Conservation (phyloP, 2,113 vertebrate genomes). For the Beaufortia kweichowensis region DNA sequence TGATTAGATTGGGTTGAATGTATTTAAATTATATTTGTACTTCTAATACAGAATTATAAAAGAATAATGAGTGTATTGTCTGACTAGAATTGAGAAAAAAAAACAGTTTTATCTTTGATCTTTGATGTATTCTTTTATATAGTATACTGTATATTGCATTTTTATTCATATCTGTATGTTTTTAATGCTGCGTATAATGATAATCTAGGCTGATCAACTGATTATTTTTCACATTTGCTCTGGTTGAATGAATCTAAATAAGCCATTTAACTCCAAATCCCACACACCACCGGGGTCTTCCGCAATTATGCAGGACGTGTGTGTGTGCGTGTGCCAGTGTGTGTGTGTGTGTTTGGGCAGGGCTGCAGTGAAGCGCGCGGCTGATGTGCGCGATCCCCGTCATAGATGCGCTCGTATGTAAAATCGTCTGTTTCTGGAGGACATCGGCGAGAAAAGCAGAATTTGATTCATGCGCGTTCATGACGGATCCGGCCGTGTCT, state of each 20-base stretch:
- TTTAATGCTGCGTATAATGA: too few species aligned
- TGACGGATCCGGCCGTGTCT: slow-evolving; percentile 19
- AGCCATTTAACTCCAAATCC: slow-evolving; percentile 15
- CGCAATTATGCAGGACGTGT: neutral
- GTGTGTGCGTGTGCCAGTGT: slow-evolving; percentile 3
- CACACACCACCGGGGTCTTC: neutral
- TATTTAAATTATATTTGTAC: too few species aligned
- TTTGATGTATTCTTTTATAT: too few species aligned
- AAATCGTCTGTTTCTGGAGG: neutral
- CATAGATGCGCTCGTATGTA: neutral
- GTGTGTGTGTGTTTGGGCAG: slow-evolving; percentile 41
- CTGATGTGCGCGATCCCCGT: slow-evolving; percentile 30
- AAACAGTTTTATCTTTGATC: too few species aligned
- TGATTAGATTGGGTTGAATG: too few species aligned
- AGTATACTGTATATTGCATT: too few species aligned
- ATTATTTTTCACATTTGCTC: neutral
- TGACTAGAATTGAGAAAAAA: too few species aligned
- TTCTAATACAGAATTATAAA: too few species aligned
- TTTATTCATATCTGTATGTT: neutral
- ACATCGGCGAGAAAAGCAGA: slow-evolving; percentile 11
- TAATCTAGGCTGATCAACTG: too few species aligned
- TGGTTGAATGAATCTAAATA: neutral
- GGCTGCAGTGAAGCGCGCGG: slow-evolving; percentile 34
- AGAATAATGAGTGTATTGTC: too few species aligned
- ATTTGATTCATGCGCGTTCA: slow-evolving; percentile 20